Conservation (phyloP, 2,113 vertebrate genomes). For the Triplophysa rosa region DNA sequence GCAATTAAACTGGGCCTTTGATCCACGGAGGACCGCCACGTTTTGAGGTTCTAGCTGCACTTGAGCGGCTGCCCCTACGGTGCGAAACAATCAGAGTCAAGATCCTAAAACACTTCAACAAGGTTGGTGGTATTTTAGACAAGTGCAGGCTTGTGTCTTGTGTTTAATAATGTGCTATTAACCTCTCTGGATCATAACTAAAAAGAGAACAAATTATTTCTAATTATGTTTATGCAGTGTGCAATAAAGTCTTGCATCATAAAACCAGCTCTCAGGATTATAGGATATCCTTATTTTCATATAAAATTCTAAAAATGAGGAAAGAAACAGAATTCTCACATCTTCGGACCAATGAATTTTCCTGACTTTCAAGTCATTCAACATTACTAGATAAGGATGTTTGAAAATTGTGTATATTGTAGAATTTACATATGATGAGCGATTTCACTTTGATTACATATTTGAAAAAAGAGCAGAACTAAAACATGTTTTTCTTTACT, state of each 20-base stretch:
- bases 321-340: no score
- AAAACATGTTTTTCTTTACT: background rate
- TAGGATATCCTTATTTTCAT: no score
- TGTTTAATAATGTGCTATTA: no score
- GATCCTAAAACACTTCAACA: background rate
- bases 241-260: background rate
- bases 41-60: conserved; percentile 59
- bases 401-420: no score
- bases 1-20: conserved; percentile 60
- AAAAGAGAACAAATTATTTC: background rate
- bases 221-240: background rate
- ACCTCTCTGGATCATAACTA: background rate
- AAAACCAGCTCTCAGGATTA: no score
- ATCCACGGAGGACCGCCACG: conserved; percentile 51
- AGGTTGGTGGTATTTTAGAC: background rate
- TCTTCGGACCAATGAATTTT: no score
- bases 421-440: no score
- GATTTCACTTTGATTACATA: no score
- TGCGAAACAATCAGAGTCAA: background rate
- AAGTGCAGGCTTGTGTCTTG: background rate
- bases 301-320: no score
- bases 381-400: no score
- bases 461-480: background rate
- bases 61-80: conserved; percentile 40
- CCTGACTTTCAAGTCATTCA: no score